These are phyloP conservation scores for Phrynocephalus versicolor DNA, from an alignment of 2,113 vertebrate genomes.

Conservation along the genomic window DNA sequence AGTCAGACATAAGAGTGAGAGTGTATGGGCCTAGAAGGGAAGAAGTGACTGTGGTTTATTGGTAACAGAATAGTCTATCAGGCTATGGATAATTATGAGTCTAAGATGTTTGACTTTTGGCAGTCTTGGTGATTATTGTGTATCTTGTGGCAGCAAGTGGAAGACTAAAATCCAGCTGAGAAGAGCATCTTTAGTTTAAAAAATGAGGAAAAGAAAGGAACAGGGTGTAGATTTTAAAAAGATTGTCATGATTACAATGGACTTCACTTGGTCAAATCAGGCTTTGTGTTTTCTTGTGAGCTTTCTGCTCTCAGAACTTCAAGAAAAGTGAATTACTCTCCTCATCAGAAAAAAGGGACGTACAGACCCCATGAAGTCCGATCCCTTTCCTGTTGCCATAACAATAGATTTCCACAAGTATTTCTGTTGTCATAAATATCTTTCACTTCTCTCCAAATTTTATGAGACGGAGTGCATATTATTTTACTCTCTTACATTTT, in stretches of 20 bases:
- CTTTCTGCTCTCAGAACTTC: neutral
- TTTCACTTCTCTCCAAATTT: conserved; percentile 15
- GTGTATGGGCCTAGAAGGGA: too few species aligned
- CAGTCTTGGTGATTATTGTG: neutral
- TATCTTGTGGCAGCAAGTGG: neutral
- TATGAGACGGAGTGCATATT: conserved; percentile 5
- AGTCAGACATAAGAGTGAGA: too few species aligned
- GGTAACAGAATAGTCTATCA: too few species aligned
- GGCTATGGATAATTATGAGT: neutral
- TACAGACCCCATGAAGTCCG: neutral
- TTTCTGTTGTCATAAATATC: conserved; percentile 28
- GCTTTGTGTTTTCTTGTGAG: neutral
- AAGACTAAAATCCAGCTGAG: neutral
- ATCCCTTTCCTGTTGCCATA: conserved; percentile 9
- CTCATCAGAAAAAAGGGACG: neutral
- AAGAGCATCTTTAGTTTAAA: neutral
- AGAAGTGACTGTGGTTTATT: too few species aligned
- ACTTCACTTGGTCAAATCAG: too few species aligned
- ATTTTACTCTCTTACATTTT: conserved; percentile 36
- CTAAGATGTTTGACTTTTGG: neutral
- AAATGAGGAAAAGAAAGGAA: too few species aligned
- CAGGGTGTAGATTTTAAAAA: neutral
- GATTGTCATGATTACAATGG: neutral
- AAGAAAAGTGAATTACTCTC: neutral
- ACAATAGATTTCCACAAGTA: conserved; percentile 1